These are phyloP conservation scores for Drosophila erecta DNA, from an alignment of 1,140 invertebrate genomes.

Conservation along the genomic window DNA sequence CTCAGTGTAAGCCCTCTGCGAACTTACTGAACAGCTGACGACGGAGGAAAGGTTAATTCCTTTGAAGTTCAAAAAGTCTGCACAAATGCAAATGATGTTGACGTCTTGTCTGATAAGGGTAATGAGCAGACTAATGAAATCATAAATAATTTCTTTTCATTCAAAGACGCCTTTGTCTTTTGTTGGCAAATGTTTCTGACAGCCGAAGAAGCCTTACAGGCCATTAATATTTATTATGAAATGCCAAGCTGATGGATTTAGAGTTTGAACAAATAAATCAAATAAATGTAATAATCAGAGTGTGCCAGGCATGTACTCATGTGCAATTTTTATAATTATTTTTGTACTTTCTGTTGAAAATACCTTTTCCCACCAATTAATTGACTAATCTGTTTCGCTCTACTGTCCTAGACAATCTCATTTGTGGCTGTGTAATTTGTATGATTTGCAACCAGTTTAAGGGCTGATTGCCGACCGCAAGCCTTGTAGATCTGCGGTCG, in stretches of 20 bases:
- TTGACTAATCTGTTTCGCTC: slow-evolving; percentile 28
- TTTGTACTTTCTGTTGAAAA: neutral
- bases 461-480: slow-evolving; percentile 5
- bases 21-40: slow-evolving; percentile 10
- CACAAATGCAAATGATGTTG: slow-evolving; percentile 6
- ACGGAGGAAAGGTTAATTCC: slow-evolving; percentile 22
- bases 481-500: slow-evolving; percentile 6
- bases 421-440: slow-evolving; percentile 33
- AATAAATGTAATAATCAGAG: neutral
- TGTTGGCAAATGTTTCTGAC: slow-evolving; percentile 13
- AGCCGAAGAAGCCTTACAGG: slow-evolving; percentile 9
- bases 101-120: slow-evolving; percentile 36
- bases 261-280: neutral
- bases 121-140: slow-evolving; percentile 44
- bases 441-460: slow-evolving; percentile 35
- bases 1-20: slow-evolving; percentile 18
- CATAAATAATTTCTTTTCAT: slow-evolving; percentile 32
- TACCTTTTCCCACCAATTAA: slow-evolving; percentile 7
- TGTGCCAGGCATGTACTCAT: neutral
- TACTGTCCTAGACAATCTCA: slow-evolving; percentile 20
- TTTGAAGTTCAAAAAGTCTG: slow-evolving; percentile 32
- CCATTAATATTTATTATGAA: slow-evolving; percentile 1
- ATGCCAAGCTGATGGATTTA: neutral
- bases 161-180: slow-evolving; percentile 17
- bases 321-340: neutral